Evolutionary conservation across 2,888 invertebrate genomes (phyloP), one percentile per base, ranked within the genome.

Genomic region (Odontomyia ornata): DNA sequence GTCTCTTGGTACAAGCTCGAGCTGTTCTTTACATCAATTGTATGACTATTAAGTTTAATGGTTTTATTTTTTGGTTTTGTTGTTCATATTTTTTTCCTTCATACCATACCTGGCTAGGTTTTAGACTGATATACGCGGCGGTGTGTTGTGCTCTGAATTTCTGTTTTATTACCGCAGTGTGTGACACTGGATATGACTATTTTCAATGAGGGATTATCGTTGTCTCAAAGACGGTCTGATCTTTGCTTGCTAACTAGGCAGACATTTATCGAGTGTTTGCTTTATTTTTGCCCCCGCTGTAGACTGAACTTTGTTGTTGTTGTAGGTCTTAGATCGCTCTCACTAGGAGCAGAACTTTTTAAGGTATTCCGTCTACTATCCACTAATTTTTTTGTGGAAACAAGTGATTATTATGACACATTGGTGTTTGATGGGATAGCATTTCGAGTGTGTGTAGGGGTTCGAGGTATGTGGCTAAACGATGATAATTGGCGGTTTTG

Each of bases 11-110:
- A 56, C 15, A 57, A 36, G 36, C 46, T 30, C 72, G 30, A 56
- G 72, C 28, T 57, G 72, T 72, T 72, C 52, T 56, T 72, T 69
- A 47, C 69, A 69, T 69, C 65, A 65, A 65, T 65, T 47, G 9
- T 47, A 69, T 23, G 69, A 69, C 25, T 65, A 65, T 65, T 65
- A 65, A 18, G 18, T 62, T 62, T 27, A 18, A 57, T 57, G 18
- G 57, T 57, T 57, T 18, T 23, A 57, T 57, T 23, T 18, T 57
- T 23, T 9, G n/a, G 15, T 23, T 60, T 18, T 60, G n/a, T n/a
- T n/a, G n/a, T 27, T 62, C 62, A 27, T 27, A 7, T 62, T 7
- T 62, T 27, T 62, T 25, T 27, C 25, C 9, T 36, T 3, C 36
- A 36, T 3, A 9, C 15, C 52, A 52, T 52, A 52, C 52, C 52